Evolutionary conservation across 2,888 invertebrate species (phyloP), one percentile per base, ranked within the genome.

Genomic region (Nymphalis c-album): DNA sequence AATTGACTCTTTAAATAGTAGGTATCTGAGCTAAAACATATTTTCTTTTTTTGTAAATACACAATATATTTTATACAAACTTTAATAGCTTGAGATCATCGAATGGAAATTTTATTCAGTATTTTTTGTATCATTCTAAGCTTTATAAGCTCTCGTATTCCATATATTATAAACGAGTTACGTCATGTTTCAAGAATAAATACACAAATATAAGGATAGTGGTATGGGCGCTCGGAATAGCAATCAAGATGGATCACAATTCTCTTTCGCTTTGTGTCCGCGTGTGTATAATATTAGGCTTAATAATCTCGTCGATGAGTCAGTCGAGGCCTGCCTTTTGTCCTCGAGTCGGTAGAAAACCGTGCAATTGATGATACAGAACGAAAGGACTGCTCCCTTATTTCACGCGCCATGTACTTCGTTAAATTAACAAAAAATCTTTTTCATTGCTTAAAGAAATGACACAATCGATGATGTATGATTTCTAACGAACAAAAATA

Each of bases 241-340:
- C 78, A 78, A 82, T 81, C 78, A 78, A 78, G 79, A 73, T 62
- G 71, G 73, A 71, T 74, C 71, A 67, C 71, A 71, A 71, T 74
- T 74, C 75, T 76, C 77, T 76, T 73, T 71, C 76, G 74, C 74
- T 75, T 75, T 75, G 77, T 75, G 73, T 71, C 74, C 75, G 74
- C 77, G 76, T 75, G 74, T 80, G 84, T 81, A 75, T 82, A 78
- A 81, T 83, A 84, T 86, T 85, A 85, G 83, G 80, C 77, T 79
- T 82, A 84, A 84, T 84, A 85, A 85, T 87, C 80, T 84, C 70
- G 81, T 76, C 81, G 83, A 74, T 90, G 91, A 90, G 77, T 88
- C 90, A 89, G 60, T 22, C 51, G 51, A 66, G 55, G 70, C 64
- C 53, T 74, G 78, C 74, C 88, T 88, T n/a, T 90, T 90, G 89